Percentiles rank a stretch among this genome's conserved stretches.
Conservation (phyloP, 2,113 vertebrate genomes). For the Scatophagus argus region DNA sequence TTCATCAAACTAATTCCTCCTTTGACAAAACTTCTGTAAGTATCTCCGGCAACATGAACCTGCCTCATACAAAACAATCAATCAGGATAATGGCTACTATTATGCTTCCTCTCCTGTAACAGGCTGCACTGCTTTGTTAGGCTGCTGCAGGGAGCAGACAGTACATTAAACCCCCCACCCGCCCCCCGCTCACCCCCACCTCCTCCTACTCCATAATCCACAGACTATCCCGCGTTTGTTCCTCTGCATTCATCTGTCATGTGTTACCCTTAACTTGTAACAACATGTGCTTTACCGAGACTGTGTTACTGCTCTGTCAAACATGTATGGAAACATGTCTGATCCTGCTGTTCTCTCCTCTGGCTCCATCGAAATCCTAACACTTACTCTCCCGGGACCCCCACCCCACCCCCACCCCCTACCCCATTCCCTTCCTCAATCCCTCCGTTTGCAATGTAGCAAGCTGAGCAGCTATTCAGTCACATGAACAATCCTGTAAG, state of each 20-base stretch:
- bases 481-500: constrained; percentile 99
- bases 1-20: constrained; percentile 9
- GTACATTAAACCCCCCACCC: constrained; percentile 2
- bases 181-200: too few species aligned
- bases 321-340: constrained; percentile 72
- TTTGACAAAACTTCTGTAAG: constrained; percentile 12
- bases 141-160: constrained; percentile 24
- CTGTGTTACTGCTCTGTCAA: constrained; percentile 61
- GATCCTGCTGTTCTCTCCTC: constrained; percentile 71
- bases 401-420: neutral
- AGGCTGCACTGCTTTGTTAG: constrained; percentile 31
- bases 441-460: constrained; percentile 94
- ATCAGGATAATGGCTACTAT: constrained; percentile 30
- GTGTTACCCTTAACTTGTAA: constrained; percentile 55
- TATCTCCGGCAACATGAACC: neutral
- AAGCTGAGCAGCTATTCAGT: constrained; percentile 99
- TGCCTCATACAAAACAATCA: constrained; percentile 26
- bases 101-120: constrained; percentile 7
- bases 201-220: constrained; percentile 33
- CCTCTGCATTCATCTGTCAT: constrained; percentile 52
- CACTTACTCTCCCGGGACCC: constrained; percentile 89
- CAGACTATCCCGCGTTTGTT: constrained; percentile 40
- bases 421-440: constrained; percentile 76
- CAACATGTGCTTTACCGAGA: constrained; percentile 58
- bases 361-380: constrained; percentile 83